A percentile compares a stretch with the other conserved stretches of the same genome.
These are phyloP conservation scores for Botia almorhae DNA, from an alignment of 2,797 vertebrate species.

Conservation along the genomic window DNA sequence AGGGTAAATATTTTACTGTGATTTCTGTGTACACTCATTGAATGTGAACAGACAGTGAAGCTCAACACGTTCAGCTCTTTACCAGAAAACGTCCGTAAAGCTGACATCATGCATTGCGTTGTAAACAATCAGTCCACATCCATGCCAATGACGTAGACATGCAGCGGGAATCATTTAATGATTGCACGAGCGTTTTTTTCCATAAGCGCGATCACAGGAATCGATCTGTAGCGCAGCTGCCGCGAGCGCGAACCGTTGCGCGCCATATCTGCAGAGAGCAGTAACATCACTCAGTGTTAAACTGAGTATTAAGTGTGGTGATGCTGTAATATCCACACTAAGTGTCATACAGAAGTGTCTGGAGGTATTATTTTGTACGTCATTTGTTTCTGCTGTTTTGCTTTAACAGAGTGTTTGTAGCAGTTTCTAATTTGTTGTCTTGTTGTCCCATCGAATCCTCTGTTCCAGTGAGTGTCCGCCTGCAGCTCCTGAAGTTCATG, in stretches of 20 bases:
- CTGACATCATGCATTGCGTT: slow-evolving; percentile 23
- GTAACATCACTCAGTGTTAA: too few relatives aligned
- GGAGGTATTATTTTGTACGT: background rate
- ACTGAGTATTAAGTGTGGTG: background rate
- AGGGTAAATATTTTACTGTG: slow-evolving; percentile 65
- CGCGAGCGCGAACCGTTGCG: too few relatives aligned
- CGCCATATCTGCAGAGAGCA: too few relatives aligned
- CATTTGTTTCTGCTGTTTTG: background rate
- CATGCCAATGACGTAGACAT: too few relatives aligned
- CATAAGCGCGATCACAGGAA: too few relatives aligned
- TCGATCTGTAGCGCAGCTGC: too few relatives aligned
- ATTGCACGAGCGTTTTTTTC: too few relatives aligned
- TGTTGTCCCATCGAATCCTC: background rate
- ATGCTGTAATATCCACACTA: background rate
- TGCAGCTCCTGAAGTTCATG: slow-evolving; percentile 88
- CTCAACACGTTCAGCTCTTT: background rate
- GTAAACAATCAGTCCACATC: too few relatives aligned
- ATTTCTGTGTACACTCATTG: slow-evolving; percentile 74
- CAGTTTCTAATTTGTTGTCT: background rate
- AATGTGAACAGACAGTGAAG: slow-evolving; percentile 76
- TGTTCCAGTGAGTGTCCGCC: slow-evolving; percentile 76
- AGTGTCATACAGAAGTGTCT: too few relatives aligned
- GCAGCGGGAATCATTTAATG: too few relatives aligned
- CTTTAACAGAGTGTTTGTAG: background rate
- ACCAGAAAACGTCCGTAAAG: slow-evolving; percentile 4